Evolutionary conservation across 1,140 invertebrate species (phyloP).

Genomic region (Zaprionus taronus): DNA sequence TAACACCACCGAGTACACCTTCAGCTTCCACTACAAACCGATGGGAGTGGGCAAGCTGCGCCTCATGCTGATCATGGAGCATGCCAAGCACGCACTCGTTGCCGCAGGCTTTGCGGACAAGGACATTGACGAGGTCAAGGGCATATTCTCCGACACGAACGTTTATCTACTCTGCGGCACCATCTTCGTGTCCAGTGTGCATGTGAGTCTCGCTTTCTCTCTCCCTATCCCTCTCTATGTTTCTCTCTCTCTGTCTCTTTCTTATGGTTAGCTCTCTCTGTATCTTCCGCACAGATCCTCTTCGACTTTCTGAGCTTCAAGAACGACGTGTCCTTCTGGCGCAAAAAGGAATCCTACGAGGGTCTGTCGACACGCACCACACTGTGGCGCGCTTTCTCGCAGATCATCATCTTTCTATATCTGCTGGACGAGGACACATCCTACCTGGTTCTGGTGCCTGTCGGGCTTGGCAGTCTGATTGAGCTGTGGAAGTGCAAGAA

Average conservation of each 20-base stretch:
- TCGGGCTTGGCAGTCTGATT: slow-evolving; percentile 91
- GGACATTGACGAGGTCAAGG: slow-evolving; percentile 98
- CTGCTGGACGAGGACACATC: slow-evolving; percentile 97
- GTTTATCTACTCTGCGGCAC: slow-evolving; percentile 96
- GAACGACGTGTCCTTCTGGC: slow-evolving; percentile 99
- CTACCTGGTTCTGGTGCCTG: slow-evolving; percentile 94
- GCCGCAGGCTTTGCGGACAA: slow-evolving; percentile 95
- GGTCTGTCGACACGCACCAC: slow-evolving; percentile 95
- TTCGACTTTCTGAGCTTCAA: slow-evolving; percentile 99
- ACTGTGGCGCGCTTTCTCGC: slow-evolving; percentile 96
- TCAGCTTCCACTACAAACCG: slow-evolving; percentile 87
- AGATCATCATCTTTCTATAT: slow-evolving; percentile 97
- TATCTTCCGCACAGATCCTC: slow-evolving; percentile 88
- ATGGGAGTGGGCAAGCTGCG: slow-evolving; percentile 89
- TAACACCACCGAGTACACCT: slow-evolving; percentile 86
- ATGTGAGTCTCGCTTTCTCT: slow-evolving; percentile 89
- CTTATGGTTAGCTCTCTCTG: background rate
- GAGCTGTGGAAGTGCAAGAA: slow-evolving; percentile 98
- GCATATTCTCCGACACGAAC: slow-evolving; percentile 98
- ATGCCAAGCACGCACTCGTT: slow-evolving; percentile 90
- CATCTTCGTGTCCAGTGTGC: slow-evolving; percentile 95
- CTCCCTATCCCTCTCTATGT: background rate
- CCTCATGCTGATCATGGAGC: slow-evolving; percentile 92
- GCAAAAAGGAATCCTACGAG: slow-evolving; percentile 91
- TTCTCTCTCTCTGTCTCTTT: background rate